Base-by-base conservation (phyloP, 1,140 invertebrate genomes). In the Pseudomyrmex sp. region DNA sequence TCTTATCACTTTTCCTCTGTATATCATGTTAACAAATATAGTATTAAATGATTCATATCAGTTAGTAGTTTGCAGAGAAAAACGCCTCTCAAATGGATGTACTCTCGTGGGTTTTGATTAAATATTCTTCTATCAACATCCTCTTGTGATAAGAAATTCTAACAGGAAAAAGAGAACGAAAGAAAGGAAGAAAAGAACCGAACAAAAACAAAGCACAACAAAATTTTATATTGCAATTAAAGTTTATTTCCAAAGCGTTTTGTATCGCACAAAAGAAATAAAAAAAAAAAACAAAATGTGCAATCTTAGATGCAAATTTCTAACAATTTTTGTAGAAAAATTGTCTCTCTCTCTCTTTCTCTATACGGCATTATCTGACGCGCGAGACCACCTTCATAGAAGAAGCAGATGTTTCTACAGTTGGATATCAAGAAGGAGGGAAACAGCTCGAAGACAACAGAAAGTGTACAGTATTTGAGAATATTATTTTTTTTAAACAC, bases 61-160 rank as follows among this genome's bases (percentile, higher is more conserved):
- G 54, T 76, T 23, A 20, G 54, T 72, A 62, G 65, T 83, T 72
- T 66, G 58, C 20, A 3, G 61, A 48, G n/a, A 35, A 58, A 48
- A 70, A 58, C 54, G 50, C 2, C 52, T 35, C n/a, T 26, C 12
- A 48, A 44, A 18, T 68, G 50, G 50, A 56, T 63, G 66, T 86
- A 73, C 48, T 54, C 69, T 83, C 65, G 52, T 26, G 26, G 5
- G 15, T 18, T 80, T 89, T 80, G 82, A 88, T 89, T 87, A 85
- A 85, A 70, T 84, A 35, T 35, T 82, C 23, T 73, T 85, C 84
- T 90, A 90, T 90, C 89, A 86, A 86, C 88, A 89, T 90, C 89
- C 89, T 76, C 75, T 88, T 58, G 23, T 35, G 88, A 89, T 88
- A 88, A 90, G 12, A 68, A 63, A 52, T 80, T 56, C 15, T 10